Evolutionary conservation across 2,113 vertebrate species (phyloP), one percentile per base, ranked within the genome.

Genomic region (Panthera leo): DNA sequence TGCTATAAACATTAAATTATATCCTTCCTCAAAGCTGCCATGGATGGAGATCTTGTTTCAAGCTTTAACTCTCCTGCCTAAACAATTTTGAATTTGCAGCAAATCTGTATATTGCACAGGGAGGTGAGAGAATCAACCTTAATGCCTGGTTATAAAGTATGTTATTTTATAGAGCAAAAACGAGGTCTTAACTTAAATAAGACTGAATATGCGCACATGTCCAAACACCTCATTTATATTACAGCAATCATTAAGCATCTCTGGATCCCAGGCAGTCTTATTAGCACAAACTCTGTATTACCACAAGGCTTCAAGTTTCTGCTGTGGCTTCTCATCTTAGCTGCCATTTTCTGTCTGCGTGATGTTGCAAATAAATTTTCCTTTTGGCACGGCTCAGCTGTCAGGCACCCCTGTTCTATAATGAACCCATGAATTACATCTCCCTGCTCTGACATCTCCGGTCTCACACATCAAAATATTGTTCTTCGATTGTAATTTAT

Each of bases 371-470:
- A 99, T 99, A 99, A 98, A 99, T 99, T 97, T 98, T 98, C 97
- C 98, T 98, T 96, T 85, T 98, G 98, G 98, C 98, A 98, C 76
- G 98, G 99, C 99, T 99, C 99, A 99, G 99, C 99, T 99, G 99
- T 99, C 99, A 98, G 98, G 98, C 97, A 97, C 98, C 98, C 98
- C 98, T 97, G 98, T 91, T 98, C 97, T 97, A 97, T 99, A 99
- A 99, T 99, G 99, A 99, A 99, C 97, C 98, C 98, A 98, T 99
- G 98, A 99, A 99, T 99, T 99, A 99, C 98, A 99, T 98, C 98
- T 97, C 89, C 95, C 98, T 93, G 97, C 97, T 98, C 98, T 99
- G 99, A 99, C 99, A 99, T 98, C 98, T 98, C 98, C 87, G 98
- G 98, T 98, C 98, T 98, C 98, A 97, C 98, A 98, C 99, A 99